Evolutionary conservation across 1,140 invertebrate species (phyloP), one percentile per base, ranked within the genome.

Genomic region (Brachystomella parvula): DNA sequence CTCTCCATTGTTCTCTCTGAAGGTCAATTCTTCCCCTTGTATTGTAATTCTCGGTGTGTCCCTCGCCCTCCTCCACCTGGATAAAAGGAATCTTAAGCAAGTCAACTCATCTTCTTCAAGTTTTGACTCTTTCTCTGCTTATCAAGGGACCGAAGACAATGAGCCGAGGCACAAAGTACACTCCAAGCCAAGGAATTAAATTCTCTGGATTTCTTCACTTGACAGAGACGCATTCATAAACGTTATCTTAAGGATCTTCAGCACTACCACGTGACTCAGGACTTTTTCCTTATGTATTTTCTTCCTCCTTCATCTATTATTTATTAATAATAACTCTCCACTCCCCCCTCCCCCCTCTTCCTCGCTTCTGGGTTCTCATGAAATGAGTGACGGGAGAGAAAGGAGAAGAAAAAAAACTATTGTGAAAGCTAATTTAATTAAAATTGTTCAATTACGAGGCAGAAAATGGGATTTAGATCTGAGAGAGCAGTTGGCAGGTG

Each of bases 391-490:
- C 9, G 39, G 39, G 39, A 9, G 9, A n/a, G 39, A n/a, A n/a
- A n/a, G n/a, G n/a, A n/a, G n/a, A n/a, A n/a, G n/a, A n/a, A n/a
- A 12, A 44, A n/a, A 44, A 44, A 12, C 39, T n/a, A 53, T 53
- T 53, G 49, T 53, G 49, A 53, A 53, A 53, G 49, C 49, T 53
- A 53, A 53, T 53, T 53, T 53, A 53, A 53, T 53, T 53, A 53
- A 53, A 53, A 53, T 53, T 53, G 49, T 53, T 53, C 49, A 53
- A 53, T 53, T 53, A 53, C 49, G 49, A 53, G 49, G 49, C 49
- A 53, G 49, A 53, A 53, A 53, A 53, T 53, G 24, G 49, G 49
- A 53, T 53, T 53, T 9, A 24, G 49, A 53, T 53, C 49, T 53
- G 49, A 17, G 39, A 44, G 39, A 44, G 39, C 49, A 53, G 49